phyloP scores from a whole-genome alignment of 2,888 invertebrate species.

The Cylindroiulus punctatus region DNA sequence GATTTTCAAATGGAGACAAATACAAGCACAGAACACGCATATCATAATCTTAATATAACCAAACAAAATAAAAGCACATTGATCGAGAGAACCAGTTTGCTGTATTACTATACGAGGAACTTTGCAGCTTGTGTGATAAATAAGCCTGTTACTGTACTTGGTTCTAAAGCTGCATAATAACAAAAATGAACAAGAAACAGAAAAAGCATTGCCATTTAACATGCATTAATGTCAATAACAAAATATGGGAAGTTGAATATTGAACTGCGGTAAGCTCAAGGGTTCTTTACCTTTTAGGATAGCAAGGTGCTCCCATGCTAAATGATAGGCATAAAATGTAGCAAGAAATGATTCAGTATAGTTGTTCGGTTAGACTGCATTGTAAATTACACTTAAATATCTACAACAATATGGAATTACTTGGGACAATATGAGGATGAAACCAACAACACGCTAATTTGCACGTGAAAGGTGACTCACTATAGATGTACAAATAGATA shows the following conservation, averaged over 20 bases:
- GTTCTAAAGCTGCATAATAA: slow-evolving; percentile 25
- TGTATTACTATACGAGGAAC: not conserved
- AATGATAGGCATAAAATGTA: slow-evolving; percentile 52
- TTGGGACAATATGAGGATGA: not conserved
- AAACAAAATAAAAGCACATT: slow-evolving; percentile 39
- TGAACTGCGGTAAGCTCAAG: slow-evolving; percentile 47
- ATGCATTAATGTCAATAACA: not conserved
- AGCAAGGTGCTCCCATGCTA: slow-evolving; percentile 51
- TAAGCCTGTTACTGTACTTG: slow-evolving; percentile 37
- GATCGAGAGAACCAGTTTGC: not conserved
- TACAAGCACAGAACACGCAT: not conserved
- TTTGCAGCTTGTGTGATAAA: slow-evolving; percentile 51
- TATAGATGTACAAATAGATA: not conserved
- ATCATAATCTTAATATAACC: not conserved
- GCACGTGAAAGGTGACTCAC: not conserved
- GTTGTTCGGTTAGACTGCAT: not conserved
- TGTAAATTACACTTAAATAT: slow-evolving; percentile 1
- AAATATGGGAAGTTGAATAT: slow-evolving; percentile 28
- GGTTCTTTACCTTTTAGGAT: slow-evolving; percentile 50
- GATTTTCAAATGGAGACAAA: not conserved
- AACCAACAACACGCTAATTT: not conserved
- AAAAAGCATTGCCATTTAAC: not conserved
- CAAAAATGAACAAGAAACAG: slow-evolving; percentile 42
- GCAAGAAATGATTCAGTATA: slow-evolving; percentile 48
- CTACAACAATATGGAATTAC: not conserved